phyloP scores from a whole-genome alignment of 2,888 invertebrate genomes.

The Tenthredo livida region DNA sequence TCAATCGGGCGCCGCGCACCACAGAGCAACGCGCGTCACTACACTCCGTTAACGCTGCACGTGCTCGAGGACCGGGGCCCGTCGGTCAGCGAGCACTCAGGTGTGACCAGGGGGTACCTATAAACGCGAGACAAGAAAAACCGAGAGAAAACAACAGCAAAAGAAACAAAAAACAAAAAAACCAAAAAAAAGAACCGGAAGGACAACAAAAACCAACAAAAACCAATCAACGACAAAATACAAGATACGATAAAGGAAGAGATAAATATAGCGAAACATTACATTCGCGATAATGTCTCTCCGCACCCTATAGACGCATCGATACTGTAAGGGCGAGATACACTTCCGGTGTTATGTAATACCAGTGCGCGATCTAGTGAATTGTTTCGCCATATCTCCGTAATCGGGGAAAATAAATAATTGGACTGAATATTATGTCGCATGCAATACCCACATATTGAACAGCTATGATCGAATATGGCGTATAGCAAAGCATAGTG shows the following conservation, averaged over 20 bases:
- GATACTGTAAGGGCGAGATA: neutral
- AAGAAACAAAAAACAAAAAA: neutral
- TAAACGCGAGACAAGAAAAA: neutral
- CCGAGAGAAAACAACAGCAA: too few species aligned
- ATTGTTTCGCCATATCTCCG: neutral
- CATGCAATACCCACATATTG: too few species aligned
- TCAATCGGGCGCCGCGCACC: constrained; percentile 77
- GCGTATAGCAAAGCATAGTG: neutral
- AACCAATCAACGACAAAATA: neutral
- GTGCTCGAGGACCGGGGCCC: constrained; percentile 69
- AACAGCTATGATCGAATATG: neutral
- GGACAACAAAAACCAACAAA: too few species aligned
- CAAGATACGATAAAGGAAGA: neutral
- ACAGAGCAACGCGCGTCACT: constrained; percentile 77
- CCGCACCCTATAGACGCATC: neutral
- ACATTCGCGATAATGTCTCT: neutral
- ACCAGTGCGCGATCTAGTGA: neutral
- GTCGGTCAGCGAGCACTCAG: constrained; percentile 73
- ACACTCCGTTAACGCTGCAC: constrained; percentile 72
- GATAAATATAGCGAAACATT: neutral
- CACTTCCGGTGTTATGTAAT: neutral
- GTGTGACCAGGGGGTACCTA: constrained; percentile 59
- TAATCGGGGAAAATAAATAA: neutral
- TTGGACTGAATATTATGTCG: neutral
- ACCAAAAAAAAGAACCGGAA: too few species aligned